Evolutionary conservation across 2,888 invertebrate species (phyloP).

Genomic region (Coecobrya sp.): DNA sequence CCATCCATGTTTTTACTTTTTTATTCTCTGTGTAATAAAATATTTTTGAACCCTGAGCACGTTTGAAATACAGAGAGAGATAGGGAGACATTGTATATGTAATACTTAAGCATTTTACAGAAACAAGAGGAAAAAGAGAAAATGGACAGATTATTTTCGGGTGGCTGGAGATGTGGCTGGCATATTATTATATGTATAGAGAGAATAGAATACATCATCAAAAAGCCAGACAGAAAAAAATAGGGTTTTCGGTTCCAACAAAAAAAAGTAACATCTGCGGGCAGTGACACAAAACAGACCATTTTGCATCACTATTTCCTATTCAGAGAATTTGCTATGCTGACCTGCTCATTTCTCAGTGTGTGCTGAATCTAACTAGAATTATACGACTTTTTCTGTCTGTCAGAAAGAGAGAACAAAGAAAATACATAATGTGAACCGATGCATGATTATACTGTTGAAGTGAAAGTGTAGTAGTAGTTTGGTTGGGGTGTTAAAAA

Average conservation of each 20-base stretch:
- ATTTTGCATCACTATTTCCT: slow-evolving; percentile 15
- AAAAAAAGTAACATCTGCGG: slow-evolving; percentile 25
- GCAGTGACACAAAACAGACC: slow-evolving; percentile 1
- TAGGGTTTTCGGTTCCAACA: neutral
- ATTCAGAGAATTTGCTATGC: neutral
- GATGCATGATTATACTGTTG: slow-evolving; percentile 17
- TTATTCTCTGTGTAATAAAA: slow-evolving; percentile 39
- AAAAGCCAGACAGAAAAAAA: slow-evolving; percentile 9
- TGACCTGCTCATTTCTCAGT: neutral
- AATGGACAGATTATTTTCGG: slow-evolving; percentile 4
- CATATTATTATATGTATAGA: too few relatives aligned
- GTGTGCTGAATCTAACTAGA: neutral
- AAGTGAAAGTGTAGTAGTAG: neutral
- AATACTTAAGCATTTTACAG: slow-evolving; percentile 42
- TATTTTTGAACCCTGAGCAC: slow-evolving; percentile 60
- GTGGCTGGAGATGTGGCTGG: slow-evolving; percentile 29
- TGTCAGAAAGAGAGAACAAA: slow-evolving; percentile 5
- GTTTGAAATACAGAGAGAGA: slow-evolving; percentile 18
- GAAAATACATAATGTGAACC: neutral
- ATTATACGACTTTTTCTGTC: neutral
- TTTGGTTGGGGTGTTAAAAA: neutral
- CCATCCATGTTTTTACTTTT: slow-evolving; percentile 45
- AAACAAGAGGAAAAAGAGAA: neutral
- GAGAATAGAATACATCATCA: slow-evolving; percentile 23
- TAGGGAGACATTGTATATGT: neutral